Evolutionary conservation across 92 coral and sea anemone genomes (phyloP).

Genomic region (Anthopleura xanthogrammica): DNA sequence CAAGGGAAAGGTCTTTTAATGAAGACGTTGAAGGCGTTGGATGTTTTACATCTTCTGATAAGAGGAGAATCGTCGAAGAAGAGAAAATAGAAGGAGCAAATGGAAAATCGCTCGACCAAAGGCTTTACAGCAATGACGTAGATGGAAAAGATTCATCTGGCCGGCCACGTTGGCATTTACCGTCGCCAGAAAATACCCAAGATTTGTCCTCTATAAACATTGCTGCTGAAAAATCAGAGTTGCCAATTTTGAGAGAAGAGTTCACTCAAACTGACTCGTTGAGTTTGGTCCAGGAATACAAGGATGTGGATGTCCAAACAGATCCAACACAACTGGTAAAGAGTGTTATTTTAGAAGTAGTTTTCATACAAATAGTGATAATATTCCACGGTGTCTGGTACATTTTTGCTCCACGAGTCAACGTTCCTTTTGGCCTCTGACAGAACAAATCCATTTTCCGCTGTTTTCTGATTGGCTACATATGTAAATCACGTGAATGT

Average conservation of each 20-base stretch:
- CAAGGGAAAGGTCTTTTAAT: background rate
- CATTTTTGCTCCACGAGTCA: background rate
- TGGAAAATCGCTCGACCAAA: background rate
- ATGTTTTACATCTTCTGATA: background rate
- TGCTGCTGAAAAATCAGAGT: background rate
- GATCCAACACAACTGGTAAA: background rate
- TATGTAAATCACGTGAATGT: too few relatives aligned
- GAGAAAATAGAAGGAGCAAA: background rate
- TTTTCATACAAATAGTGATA: background rate
- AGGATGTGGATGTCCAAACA: background rate
- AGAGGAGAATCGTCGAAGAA: background rate
- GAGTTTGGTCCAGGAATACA: background rate
- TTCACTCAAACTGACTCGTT: conserved; percentile 18
- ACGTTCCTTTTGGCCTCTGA: too few relatives aligned
- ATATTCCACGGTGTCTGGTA: background rate
- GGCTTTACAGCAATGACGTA: background rate
- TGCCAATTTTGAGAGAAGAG: background rate
- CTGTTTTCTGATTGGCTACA: too few relatives aligned
- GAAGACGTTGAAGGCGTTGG: background rate
- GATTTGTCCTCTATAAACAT: background rate
- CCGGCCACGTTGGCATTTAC: background rate
- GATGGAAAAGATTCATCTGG: background rate
- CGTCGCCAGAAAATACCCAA: background rate
- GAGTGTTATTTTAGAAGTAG: background rate
- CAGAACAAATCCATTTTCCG: too few relatives aligned